Evolutionary conservation across 1,140 invertebrate species (phyloP), one percentile per base, ranked within the genome.

Genomic region (Sminthurinus signatus): DNA sequence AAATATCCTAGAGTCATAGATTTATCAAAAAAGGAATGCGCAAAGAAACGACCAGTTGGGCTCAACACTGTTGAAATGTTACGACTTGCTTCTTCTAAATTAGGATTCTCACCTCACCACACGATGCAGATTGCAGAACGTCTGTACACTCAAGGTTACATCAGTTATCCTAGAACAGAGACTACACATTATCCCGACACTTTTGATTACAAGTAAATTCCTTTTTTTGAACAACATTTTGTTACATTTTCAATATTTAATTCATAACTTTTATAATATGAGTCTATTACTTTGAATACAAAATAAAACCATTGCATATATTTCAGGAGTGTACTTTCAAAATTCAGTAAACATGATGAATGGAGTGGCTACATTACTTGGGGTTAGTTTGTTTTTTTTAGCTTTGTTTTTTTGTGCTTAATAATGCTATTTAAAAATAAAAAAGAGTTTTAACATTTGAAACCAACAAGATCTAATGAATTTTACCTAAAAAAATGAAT

Each of bases 41-140:
- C 82, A 0, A 97, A 95, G 75, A 76, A 84, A 15, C 81, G 91
- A 55, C 97, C 97, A 1, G 79, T 85, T 31, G 96, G 96, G 32
- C 80, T 99, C 21, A 98, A 99, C 74, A 98, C 96, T 0, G 94
- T 99, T 0, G 96, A 99, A 77, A 78, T 99, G 73, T 91, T 99
- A 85, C 78, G 93, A 75, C 86, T 95, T 0, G 93, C n/a, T 95
- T 92, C 68, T 77, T 88, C 93, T 36, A 81, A 91, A 0, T 78
- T 99, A 19, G 92, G 93, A 27, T 93, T 99, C 82, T 89, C 91
- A 2, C 95, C 96, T 0, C 93, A 96, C 75, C 88, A 95, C 77
- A 91, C 94, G 1, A 98, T 98, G 95, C 88, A 92, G 81, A 85
- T 94, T 44, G 92, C 92, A 1, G 93, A 96, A 76, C 81, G 87